phyloP scores from a whole-genome alignment of 2,888 invertebrate genomes.

The Reticulitermes lucifugus region DNA sequence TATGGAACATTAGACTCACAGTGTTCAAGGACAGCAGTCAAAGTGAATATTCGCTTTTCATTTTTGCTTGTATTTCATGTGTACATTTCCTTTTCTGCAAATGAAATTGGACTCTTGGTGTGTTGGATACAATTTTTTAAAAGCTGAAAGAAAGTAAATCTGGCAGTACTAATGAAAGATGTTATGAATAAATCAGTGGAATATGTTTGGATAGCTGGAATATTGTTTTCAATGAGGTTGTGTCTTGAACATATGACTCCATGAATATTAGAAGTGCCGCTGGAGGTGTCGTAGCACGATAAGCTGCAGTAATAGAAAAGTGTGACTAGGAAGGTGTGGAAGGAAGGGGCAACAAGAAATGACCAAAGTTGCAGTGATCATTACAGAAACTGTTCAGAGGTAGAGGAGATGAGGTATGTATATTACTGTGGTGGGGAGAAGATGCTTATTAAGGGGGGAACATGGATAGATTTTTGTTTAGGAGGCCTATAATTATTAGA shows the following conservation, averaged over 20 bases:
- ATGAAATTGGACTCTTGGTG: conserved; percentile 29
- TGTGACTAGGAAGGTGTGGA: background rate
- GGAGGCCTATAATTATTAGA: background rate
- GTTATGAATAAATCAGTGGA: conserved; percentile 21
- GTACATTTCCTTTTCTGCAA: conserved; percentile 39
- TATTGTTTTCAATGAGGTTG: background rate
- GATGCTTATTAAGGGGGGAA: no score
- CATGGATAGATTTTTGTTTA: no score
- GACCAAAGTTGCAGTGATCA: background rate
- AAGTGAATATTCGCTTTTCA: background rate
- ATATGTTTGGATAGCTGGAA: background rate
- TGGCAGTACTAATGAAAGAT: conserved; percentile 7
- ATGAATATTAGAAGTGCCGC: background rate
- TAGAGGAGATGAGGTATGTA: background rate
- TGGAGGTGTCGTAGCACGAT: background rate
- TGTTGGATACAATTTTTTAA: conserved; percentile 40
- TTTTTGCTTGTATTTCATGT: conserved; percentile 24
- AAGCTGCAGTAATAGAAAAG: background rate
- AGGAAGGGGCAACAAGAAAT: background rate
- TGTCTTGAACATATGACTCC: background rate
- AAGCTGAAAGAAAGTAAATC: background rate
- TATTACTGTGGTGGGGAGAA: background rate
- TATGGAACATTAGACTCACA: no score
- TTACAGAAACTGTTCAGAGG: background rate
- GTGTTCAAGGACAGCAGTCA: conserved; percentile 22